phyloP scores from a whole-genome alignment of 1,140 invertebrate species.

The Chelonus insularis region DNA sequence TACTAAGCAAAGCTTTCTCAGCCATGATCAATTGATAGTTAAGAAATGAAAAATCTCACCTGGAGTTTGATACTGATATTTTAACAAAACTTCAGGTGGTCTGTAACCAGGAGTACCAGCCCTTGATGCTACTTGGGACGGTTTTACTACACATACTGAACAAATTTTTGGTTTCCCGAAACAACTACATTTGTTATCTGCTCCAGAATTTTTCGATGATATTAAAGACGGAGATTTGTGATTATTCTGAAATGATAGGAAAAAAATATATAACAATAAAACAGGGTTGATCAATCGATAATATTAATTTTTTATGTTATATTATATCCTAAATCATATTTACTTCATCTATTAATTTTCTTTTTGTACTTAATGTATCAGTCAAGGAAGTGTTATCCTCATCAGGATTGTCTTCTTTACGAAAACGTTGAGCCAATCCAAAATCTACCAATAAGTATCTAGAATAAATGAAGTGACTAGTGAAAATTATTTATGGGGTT shows the following conservation, averaged over 20 bases:
- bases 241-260: constrained; percentile 42
- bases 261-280: no score
- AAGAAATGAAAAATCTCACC: constrained; percentile 61
- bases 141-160: constrained; percentile 64
- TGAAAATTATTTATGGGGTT: no score
- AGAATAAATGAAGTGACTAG: no score
- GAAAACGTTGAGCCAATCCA: constrained; percentile 76
- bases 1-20: no score
- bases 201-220: constrained; percentile 34
- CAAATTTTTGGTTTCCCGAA: constrained; percentile 69
- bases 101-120: constrained; percentile 90
- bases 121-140: constrained; percentile 70
- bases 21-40: not conserved
- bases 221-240: constrained; percentile 34
- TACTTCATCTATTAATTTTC: constrained; percentile 51
- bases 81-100: constrained; percentile 85
- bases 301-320: no score
- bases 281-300: no score
- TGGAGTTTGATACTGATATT: constrained; percentile 74
- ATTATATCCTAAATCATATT: no score
- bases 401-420: constrained; percentile 28
- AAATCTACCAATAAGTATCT: constrained; percentile 85
- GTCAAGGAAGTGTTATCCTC: constrained; percentile 20
- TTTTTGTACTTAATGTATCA: constrained; percentile 33
- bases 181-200: constrained; percentile 63